Percentiles rank a stretch among this genome's conserved stretches.
Conservation (phyloP, 2,113 vertebrate species). For the Nerophis ophidion region DNA sequence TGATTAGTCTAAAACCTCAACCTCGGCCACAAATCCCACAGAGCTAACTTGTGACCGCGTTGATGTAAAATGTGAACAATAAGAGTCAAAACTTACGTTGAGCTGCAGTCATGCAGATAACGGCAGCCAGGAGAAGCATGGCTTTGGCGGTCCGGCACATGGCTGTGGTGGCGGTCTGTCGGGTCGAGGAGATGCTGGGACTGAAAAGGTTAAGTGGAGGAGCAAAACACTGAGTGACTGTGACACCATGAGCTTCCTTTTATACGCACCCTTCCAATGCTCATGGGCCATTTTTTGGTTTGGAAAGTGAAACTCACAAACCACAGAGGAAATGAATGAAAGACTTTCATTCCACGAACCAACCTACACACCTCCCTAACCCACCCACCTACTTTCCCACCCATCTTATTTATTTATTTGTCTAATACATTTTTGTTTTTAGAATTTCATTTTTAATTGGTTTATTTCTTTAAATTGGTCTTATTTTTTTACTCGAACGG, state of each 20-base stretch:
- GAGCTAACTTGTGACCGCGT: background rate
- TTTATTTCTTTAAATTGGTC: too few relatives aligned
- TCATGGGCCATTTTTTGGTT: constrained; percentile 16
- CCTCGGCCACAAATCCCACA: background rate
- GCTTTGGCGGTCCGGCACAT: constrained; percentile 46
- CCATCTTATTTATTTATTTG: background rate
- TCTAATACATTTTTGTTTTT: too few relatives aligned
- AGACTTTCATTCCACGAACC: background rate
- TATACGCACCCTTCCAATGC: constrained; percentile 30
- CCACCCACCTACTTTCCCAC: background rate
- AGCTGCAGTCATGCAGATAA: constrained; percentile 38
- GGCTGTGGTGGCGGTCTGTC: constrained; percentile 10
- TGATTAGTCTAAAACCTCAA: background rate
- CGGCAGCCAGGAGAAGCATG: constrained; percentile 45
- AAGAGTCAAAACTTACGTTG: constrained; percentile 44
- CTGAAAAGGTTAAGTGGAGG: background rate
- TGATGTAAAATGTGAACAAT: background rate
- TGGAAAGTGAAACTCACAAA: constrained; percentile 51
- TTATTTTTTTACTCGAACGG: too few relatives aligned
- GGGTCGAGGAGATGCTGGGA: background rate
- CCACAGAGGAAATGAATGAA: constrained; percentile 13
- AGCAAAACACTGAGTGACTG: background rate
- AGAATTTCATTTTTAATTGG: too few relatives aligned
- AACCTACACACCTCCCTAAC: background rate
- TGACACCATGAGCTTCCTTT: background rate